Percentiles rank a stretch among this genome's conserved stretches.
These are phyloP conservation scores for Noctua pronuba DNA, from an alignment of 2,888 invertebrate species.

Conservation along the genomic window DNA sequence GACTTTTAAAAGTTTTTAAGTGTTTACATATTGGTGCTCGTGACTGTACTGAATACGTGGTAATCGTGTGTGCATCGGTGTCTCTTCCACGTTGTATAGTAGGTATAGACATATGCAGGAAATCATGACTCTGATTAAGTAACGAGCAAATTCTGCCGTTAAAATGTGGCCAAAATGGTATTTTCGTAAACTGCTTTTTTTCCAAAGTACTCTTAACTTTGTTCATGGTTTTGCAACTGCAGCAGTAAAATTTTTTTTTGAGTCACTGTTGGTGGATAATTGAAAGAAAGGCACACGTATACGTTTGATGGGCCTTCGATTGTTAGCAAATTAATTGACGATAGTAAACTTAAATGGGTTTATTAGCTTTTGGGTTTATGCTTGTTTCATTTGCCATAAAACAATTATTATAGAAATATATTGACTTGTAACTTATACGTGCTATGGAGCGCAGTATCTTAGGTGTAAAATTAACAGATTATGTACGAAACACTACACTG, in stretches of 20 bases:
- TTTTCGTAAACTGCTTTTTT: background rate
- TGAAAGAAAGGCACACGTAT: background rate
- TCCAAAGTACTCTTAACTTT: background rate
- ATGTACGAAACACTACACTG: too few relatives aligned
- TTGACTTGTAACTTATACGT: background rate
- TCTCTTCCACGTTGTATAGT: too few relatives aligned
- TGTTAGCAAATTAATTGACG: constrained; percentile 12
- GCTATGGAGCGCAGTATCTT: too few relatives aligned
- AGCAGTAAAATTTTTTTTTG: background rate
- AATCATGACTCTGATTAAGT: background rate
- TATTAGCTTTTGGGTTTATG: constrained; percentile 13
- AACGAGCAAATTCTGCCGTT: background rate
- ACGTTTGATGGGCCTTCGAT: background rate
- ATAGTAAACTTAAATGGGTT: constrained; percentile 7
- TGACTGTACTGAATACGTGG: too few relatives aligned
- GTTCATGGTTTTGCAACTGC: background rate
- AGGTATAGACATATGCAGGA: background rate
- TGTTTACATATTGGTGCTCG: too few relatives aligned
- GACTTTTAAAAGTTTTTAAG: too few relatives aligned
- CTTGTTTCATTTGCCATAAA: constrained; percentile 21
- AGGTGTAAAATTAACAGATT: too few relatives aligned
- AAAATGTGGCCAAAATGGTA: background rate
- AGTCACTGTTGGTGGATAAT: background rate
- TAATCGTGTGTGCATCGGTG: too few relatives aligned
- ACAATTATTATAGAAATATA: constrained; percentile 3